Evolutionary conservation across 2,113 vertebrate species (phyloP).

Genomic region (Lasiurus borealis): DNA sequence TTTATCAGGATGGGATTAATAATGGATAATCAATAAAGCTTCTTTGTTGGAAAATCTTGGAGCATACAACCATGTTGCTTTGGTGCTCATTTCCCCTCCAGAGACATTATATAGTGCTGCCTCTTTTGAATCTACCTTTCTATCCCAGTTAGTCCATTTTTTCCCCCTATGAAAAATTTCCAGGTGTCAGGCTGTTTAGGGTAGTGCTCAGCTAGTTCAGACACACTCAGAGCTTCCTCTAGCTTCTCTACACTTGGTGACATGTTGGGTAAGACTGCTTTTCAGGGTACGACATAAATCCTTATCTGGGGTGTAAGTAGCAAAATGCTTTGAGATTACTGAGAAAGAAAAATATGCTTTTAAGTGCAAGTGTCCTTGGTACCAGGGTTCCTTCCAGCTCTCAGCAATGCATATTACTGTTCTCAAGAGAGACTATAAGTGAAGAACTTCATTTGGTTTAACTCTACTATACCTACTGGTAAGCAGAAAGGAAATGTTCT

Average conservation of each 20-base stretch:
- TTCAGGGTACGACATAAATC: neutral
- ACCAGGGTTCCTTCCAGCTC: neutral
- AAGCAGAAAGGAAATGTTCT: neutral
- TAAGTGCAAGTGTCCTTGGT: neutral
- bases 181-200: neutral
- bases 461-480: neutral
- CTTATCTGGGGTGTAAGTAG: neutral
- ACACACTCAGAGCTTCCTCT: neutral
- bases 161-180: neutral
- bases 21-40: too few relatives aligned
- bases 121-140: neutral
- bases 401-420: neutral
- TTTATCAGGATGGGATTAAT: neutral
- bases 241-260: neutral
- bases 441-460: neutral
- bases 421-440: neutral
- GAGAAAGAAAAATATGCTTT: neutral
- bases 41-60: neutral
- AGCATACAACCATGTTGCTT: neutral
- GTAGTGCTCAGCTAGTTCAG: neutral
- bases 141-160: neutral
- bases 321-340: neutral
- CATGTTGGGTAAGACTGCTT: fast-evolving
- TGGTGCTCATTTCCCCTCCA: neutral
- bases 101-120: fast-evolving